Percentiles rank a stretch among this genome's conserved stretches.
Evolutionary conservation across 2,888 invertebrate species (phyloP).

Genomic region (Iselma pallidipennis): DNA sequence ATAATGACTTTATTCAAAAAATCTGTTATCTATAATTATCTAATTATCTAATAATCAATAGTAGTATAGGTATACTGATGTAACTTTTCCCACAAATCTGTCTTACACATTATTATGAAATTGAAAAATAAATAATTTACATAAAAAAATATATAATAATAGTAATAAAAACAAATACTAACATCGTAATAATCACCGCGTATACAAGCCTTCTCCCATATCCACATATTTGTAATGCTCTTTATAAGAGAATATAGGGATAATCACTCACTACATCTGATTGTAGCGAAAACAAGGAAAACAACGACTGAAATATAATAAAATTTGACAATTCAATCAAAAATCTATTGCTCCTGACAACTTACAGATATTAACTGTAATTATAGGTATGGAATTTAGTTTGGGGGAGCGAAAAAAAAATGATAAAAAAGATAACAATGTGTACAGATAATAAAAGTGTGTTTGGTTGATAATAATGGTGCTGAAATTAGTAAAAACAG

Average conservation of each 20-base stretch:
- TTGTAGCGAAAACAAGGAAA: neutral
- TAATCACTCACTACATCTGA: neutral
- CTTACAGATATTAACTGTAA: neutral
- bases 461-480: neutral
- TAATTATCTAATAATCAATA: neutral
- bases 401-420: neutral
- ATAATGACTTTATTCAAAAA: no score
- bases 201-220: neutral
- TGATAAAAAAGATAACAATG: neutral
- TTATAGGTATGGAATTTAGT: neutral
- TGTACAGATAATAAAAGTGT: neutral
- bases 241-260: neutral
- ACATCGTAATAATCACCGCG: neutral
- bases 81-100: no score
- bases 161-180: no score
- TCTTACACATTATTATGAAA: no score
- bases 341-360: neutral
- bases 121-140: no score
- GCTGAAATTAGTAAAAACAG: no score
- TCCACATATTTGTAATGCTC: neutral
- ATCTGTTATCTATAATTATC: no score
- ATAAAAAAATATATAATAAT: no score
- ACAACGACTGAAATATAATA: no score
- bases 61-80: no score
- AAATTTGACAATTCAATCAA: neutral